Base-by-base conservation (phyloP, 1,140 invertebrate genomes). In the Macrostomum lignano region DNA sequence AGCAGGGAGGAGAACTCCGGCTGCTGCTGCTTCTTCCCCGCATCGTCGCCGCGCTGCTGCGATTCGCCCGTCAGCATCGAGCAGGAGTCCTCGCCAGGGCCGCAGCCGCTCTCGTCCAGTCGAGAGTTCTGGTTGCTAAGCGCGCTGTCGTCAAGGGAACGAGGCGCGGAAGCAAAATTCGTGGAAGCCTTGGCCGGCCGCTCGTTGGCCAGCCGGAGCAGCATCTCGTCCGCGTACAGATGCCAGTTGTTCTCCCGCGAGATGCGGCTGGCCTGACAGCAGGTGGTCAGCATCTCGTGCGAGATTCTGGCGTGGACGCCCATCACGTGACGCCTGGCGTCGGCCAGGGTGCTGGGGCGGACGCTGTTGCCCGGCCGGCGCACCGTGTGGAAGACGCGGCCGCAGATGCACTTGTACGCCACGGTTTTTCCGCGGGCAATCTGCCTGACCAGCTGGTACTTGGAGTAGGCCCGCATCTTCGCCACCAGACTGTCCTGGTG, bases 201-300 rank as follows among this genome's bases (percentile, higher is more conserved):
- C 19, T 28, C 26, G 7, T 14, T 15, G 7, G 32, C 32, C 11
- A 33, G 20, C 6, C 11, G 13, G 10, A 33, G 20, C 14, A 33
- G 32, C 17, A 20, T 17, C 11, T 33, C 19, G 20, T 33, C 32
- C 14, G 32, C 11, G 20, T 33, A 33, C 11, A 33, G 11, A 17
- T 33, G 32, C 14, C 14, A 33, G 17, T 33, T 19, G 20, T 14
- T 17, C 19, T 33, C 32, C 20, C 32, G 3, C 6, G 11, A 33
- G 3, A 33, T 33, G 14, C 32, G 13, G 17, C 11, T 17, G n/a
- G 32, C 32, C 19, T 33, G 32, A 33, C 32, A 33, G 20, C 32
- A 33, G n/a, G 26, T 9, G 3, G 32, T 33, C 6, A 33, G 10
- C 19, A 33, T 6, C 4, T 13, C 11, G 14, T 33, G 32, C 9